Percentiles rank a stretch among this genome's conserved stretches.
These are phyloP conservation scores for Sesamia inferens DNA, from an alignment of 2,888 invertebrate species.

Conservation along the genomic window DNA sequence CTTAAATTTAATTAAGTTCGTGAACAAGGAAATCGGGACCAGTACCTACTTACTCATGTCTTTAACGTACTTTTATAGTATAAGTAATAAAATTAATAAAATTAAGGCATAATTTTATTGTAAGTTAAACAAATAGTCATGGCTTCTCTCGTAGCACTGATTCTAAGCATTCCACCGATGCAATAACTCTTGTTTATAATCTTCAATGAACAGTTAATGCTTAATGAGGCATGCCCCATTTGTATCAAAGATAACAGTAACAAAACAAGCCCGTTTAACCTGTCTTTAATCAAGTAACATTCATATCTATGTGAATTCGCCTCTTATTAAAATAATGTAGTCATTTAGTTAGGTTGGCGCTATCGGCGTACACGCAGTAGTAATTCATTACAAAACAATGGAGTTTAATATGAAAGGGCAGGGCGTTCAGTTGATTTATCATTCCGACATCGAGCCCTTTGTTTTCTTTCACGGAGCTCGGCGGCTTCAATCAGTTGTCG, in stretches of 20 bases:
- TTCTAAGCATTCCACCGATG: slow-evolving; percentile 52
- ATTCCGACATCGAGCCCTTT: slow-evolving; percentile 77
- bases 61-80: too few species aligned
- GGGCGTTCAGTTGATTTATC: slow-evolving; percentile 83
- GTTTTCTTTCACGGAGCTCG: slow-evolving; percentile 72
- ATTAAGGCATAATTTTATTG: neutral
- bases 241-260: slow-evolving; percentile 62
- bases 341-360: slow-evolving; percentile 47
- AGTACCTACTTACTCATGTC: too few species aligned
- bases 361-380: slow-evolving; percentile 59
- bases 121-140: slow-evolving; percentile 31
- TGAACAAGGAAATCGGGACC: too few species aligned
- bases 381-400: slow-evolving; percentile 77
- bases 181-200: slow-evolving; percentile 59
- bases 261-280: slow-evolving; percentile 57
- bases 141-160: slow-evolving; percentile 34
- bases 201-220: slow-evolving; percentile 56
- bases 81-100: too few species aligned
- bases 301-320: slow-evolving; percentile 53
- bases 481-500: slow-evolving; percentile 75
- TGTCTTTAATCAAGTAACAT: slow-evolving; percentile 55
- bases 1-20: too few species aligned
- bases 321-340: slow-evolving; percentile 45
- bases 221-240: slow-evolving; percentile 57
- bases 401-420: slow-evolving; percentile 79